Conservation (phyloP, 2,113 vertebrate genomes). For the Dascyllus trimaculatus region DNA sequence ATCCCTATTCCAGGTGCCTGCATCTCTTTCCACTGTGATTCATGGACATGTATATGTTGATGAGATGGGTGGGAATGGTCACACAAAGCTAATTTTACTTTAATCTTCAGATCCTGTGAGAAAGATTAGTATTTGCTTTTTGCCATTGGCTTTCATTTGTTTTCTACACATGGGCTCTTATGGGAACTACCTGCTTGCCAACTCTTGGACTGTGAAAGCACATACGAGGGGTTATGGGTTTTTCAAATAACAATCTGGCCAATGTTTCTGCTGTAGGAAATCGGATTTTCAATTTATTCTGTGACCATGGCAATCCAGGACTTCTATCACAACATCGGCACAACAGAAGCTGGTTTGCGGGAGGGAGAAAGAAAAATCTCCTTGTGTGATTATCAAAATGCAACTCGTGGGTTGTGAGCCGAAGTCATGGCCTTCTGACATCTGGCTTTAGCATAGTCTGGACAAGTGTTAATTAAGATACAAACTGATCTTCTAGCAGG, state of each 20-base stretch:
- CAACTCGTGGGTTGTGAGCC: background rate
- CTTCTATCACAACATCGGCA: slow-evolving; percentile 16
- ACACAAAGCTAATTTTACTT: slow-evolving; percentile 17
- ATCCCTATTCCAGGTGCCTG: too few species aligned
- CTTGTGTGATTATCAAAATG: background rate
- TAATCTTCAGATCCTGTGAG: background rate
- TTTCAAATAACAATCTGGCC: slow-evolving; percentile 13
- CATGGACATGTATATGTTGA: background rate
- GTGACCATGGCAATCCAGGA: slow-evolving; percentile 7
- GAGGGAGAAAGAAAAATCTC: background rate
- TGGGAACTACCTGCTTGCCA: slow-evolving; percentile 17
- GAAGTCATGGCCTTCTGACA: slow-evolving; percentile 36
- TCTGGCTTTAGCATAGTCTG: slow-evolving; percentile 11
- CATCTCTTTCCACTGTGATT: background rate
- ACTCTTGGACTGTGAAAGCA: slow-evolving; percentile 2
- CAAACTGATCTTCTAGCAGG: slow-evolving; percentile 42
- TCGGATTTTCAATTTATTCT: slow-evolving; percentile 19
- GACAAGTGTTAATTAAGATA: slow-evolving; percentile 58
- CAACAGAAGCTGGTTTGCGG: background rate
- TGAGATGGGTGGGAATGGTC: background rate
- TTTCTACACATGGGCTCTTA: slow-evolving; percentile 7
- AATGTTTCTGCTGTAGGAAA: slow-evolving; percentile 22
- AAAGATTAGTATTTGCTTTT: slow-evolving; percentile 11
- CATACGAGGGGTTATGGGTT: background rate
- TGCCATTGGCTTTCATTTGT: slow-evolving; percentile 15